Percentiles rank a stretch among this genome's conserved stretches.
Conservation (phyloP, 2,797 vertebrate species). For the Bucorvus abyssinicus region DNA sequence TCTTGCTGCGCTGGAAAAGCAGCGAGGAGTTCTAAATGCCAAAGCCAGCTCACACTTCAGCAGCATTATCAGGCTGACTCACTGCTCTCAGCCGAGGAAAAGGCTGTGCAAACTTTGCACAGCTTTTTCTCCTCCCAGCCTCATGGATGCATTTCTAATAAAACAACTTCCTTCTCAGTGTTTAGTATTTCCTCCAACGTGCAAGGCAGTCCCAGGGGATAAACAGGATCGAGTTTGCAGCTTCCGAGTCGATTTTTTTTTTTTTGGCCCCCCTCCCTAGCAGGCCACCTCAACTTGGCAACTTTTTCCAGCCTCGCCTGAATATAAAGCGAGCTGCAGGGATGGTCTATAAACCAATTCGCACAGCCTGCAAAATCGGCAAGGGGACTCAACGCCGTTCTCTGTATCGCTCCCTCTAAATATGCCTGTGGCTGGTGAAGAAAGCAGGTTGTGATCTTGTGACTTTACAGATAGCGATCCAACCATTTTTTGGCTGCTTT, state of each 20-base stretch:
- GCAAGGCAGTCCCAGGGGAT: constrained; percentile 21
- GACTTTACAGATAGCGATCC: constrained; percentile 49
- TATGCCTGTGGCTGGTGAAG: background rate
- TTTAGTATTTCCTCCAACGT: constrained; percentile 36
- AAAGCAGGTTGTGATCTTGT: constrained; percentile 46
- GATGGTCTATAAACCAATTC: background rate
- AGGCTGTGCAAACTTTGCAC: constrained; percentile 30
- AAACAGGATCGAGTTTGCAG: constrained; percentile 37
- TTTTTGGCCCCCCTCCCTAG: background rate
- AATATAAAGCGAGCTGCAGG: constrained; percentile 18
- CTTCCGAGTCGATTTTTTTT: constrained; percentile 26
- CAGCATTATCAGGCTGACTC: constrained; percentile 55
- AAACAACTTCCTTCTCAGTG: constrained; percentile 38
- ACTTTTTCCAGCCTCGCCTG: constrained; percentile 17
- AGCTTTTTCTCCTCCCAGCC: background rate
- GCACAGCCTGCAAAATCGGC: background rate
- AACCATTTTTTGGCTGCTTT: constrained; percentile 60
- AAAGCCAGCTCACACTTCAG: constrained; percentile 48
- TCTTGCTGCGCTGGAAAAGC: constrained; percentile 29
- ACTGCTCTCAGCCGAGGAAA: constrained; percentile 31
- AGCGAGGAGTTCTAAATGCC: constrained; percentile 16
- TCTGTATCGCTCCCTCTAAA: background rate
- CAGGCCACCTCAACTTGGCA: constrained; percentile 44
- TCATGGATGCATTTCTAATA: constrained; percentile 51
- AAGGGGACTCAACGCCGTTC: background rate